A percentile compares a stretch with the other conserved stretches of the same genome.
Conservation (phyloP, 2,888 invertebrate species). For the Tetragnatha montana region DNA sequence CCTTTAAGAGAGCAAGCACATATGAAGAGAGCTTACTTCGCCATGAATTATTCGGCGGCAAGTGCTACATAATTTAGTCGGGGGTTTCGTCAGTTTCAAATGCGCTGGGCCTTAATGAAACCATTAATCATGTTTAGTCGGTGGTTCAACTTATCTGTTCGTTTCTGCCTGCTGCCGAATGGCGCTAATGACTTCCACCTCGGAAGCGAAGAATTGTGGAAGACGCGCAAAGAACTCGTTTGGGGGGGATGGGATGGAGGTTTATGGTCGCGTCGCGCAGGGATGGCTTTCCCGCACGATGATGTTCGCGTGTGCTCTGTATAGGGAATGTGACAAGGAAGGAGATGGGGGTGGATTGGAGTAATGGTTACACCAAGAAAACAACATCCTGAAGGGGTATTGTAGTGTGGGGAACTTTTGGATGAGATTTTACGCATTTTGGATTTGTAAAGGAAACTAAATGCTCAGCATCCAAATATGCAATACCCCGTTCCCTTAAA, state of each 20-base stretch:
- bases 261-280: neutral
- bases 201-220: conserved; percentile 21
- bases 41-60: conserved; percentile 53
- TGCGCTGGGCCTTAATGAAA: conserved; percentile 22
- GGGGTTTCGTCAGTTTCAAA: conserved; percentile 27
- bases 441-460: too few relatives aligned
- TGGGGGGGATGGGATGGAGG: neutral
- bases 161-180: conserved; percentile 23
- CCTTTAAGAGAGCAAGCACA: conserved; percentile 32
- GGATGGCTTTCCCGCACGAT: too few relatives aligned
- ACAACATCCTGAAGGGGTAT: too few relatives aligned
- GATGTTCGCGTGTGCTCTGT: neutral
- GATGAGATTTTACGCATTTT: too few relatives aligned
- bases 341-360: too few relatives aligned
- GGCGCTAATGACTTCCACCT: conserved; percentile 26
- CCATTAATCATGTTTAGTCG: conserved; percentile 41
- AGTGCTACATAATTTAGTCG: conserved; percentile 62
- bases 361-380: too few relatives aligned
- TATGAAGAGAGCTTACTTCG: conserved; percentile 18
- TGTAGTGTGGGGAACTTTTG: too few relatives aligned
- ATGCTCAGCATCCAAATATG: too few relatives aligned
- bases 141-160: conserved; percentile 52
- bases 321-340: neutral
- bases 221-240: neutral
- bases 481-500: too few relatives aligned